These are phyloP conservation scores for Selene dorsalis DNA, from an alignment of 2,797 vertebrate genomes.

Conservation along the genomic window DNA sequence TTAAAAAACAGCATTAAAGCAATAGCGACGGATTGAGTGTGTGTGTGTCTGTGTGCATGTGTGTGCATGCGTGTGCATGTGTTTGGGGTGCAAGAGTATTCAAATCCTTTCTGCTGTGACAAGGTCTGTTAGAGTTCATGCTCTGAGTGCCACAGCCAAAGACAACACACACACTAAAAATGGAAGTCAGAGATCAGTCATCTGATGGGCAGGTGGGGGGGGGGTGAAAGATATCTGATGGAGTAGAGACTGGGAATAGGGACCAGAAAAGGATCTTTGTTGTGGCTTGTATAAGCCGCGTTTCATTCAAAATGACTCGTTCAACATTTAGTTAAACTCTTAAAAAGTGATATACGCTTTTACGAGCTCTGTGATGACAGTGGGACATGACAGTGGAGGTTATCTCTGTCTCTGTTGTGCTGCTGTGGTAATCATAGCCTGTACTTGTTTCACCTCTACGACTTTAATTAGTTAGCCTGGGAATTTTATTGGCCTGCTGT, in stretches of 20 bases:
- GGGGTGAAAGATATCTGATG: slow-evolving; percentile 62
- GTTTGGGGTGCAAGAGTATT: slow-evolving; percentile 48
- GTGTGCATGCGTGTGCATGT: too few relatives aligned
- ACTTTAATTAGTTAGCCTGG: slow-evolving; percentile 40
- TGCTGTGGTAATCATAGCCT: slow-evolving; percentile 39
- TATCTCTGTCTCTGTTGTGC: slow-evolving; percentile 42
- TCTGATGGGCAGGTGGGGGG: slow-evolving; percentile 71
- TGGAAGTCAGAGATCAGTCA: slow-evolving; percentile 70
- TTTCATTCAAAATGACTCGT: slow-evolving; percentile 54
- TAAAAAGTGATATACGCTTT: slow-evolving; percentile 54
- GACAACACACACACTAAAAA: slow-evolving; percentile 69
- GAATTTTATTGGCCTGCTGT: slow-evolving; percentile 70
- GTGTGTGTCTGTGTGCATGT: too few relatives aligned
- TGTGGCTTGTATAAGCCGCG: slow-evolving; percentile 46
- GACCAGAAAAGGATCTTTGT: slow-evolving; percentile 41
- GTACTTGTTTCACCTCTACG: slow-evolving; percentile 53
- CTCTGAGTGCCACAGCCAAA: slow-evolving; percentile 69
- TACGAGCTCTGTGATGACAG: slow-evolving; percentile 57
- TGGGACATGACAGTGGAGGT: slow-evolving; percentile 51
- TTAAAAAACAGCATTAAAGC: not conserved
- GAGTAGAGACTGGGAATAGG: slow-evolving; percentile 40
- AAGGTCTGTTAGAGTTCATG: slow-evolving; percentile 79
- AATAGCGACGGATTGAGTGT: slow-evolving; percentile 21
- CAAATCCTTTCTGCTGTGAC: slow-evolving; percentile 67
- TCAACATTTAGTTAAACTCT: slow-evolving; percentile 60